Evolutionary conservation across 2,113 vertebrate genomes (phyloP).

Genomic region (Alouatta palliata): DNA sequence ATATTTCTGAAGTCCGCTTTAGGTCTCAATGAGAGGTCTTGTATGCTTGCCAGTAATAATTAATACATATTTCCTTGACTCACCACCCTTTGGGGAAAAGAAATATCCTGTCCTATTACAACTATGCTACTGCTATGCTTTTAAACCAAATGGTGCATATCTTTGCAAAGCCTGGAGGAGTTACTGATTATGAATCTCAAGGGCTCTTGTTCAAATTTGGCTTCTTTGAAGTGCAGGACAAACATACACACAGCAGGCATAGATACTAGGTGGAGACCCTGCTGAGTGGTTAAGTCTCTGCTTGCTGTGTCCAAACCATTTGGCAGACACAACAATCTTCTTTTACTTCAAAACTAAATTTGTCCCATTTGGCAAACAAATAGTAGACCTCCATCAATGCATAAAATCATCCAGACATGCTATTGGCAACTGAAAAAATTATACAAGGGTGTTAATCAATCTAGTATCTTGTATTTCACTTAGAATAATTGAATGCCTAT

Average conservation of each 20-base stretch:
- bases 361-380: slow-evolving; percentile 65
- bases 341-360: slow-evolving; percentile 52
- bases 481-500: background rate
- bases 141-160: slow-evolving; percentile 39
- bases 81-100: background rate
- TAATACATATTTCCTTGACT: slow-evolving; percentile 52
- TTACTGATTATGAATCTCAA: slow-evolving; percentile 60
- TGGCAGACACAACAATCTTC: slow-evolving; percentile 21
- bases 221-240: slow-evolving; percentile 44
- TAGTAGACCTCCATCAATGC: background rate
- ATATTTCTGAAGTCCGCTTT: background rate
- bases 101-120: slow-evolving; percentile 22
- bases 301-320: slow-evolving; percentile 61
- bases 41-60: slow-evolving; percentile 45
- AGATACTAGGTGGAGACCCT: slow-evolving; percentile 56
- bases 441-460: background rate
- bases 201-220: slow-evolving; percentile 50
- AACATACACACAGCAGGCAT: slow-evolving; percentile 27
- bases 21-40: slow-evolving; percentile 13
- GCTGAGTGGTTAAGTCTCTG: slow-evolving; percentile 64
- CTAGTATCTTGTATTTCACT: slow-evolving; percentile 40
- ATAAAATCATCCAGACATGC: slow-evolving; percentile 32
- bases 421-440: slow-evolving; percentile 5
- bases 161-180: slow-evolving; percentile 45
- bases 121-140: slow-evolving; percentile 1